phyloP scores from a whole-genome alignment of 2,113 vertebrate genomes.

The Solenodon paradoxus region DNA sequence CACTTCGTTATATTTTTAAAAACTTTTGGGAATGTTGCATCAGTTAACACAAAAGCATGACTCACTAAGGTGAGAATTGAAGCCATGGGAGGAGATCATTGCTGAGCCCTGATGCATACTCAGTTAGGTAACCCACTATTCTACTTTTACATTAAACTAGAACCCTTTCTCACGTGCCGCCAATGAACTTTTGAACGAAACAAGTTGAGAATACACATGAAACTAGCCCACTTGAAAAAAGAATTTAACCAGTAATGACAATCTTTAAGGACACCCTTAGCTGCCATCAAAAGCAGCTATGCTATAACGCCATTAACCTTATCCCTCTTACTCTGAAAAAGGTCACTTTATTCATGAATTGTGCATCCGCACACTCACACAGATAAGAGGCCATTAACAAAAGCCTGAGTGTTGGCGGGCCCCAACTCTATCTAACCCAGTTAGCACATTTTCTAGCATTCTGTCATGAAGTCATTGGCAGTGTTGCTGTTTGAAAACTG shows the following conservation, averaged over 20 bases:
- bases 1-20: background rate
- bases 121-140: background rate
- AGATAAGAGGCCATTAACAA: conserved; percentile 80
- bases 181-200: conserved; percentile 15
- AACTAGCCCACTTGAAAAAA: conserved; percentile 52
- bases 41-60: background rate
- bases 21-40: background rate
- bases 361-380: conserved; percentile 54
- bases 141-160: background rate
- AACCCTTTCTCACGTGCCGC: background rate
- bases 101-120: background rate
- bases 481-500: conserved; percentile 80
- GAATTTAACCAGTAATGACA: conserved; percentile 74
- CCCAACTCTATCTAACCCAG: conserved; percentile 73
- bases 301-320: conserved; percentile 80
- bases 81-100: background rate
- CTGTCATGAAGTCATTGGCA: conserved; percentile 84
- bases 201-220: background rate
- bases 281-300: conserved; percentile 68
- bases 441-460: conserved; percentile 81
- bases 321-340: conserved; percentile 77
- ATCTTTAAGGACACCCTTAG: conserved; percentile 65
- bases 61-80: background rate
- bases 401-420: conserved; percentile 75
- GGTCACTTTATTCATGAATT: conserved; percentile 75